A percentile compares a stretch with the other conserved stretches of the same genome.
phyloP scores from a whole-genome alignment of 2,113 vertebrate genomes.

The Psophia crepitans region DNA sequence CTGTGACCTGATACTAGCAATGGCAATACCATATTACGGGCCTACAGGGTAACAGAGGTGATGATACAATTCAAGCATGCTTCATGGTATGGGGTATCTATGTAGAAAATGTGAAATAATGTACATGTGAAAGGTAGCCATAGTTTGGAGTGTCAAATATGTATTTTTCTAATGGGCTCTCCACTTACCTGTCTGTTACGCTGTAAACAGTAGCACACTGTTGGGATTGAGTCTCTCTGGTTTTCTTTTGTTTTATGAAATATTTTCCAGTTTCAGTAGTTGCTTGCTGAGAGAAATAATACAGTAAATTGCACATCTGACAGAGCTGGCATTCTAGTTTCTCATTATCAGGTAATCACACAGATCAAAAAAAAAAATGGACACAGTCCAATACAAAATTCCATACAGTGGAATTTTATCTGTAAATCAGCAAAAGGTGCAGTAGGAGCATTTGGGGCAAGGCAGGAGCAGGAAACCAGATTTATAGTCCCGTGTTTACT shows the following conservation, averaged over 20 bases:
- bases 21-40: background rate
- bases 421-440: background rate
- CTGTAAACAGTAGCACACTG: background rate
- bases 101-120: background rate
- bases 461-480: background rate
- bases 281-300: background rate
- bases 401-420: background rate
- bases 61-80: background rate
- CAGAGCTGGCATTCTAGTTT: background rate
- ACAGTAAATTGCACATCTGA: background rate
- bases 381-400: background rate
- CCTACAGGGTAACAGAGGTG: background rate
- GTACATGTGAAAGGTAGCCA: background rate
- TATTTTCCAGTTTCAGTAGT: background rate
- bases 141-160: background rate
- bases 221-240: background rate
- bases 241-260: background rate
- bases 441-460: background rate
- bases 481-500: background rate
- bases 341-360: background rate
- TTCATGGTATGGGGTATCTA: background rate
- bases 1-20: background rate
- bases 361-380: background rate
- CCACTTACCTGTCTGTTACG: background rate
- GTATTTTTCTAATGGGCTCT: background rate